Evolutionary conservation across 2,888 invertebrate genomes (phyloP), one percentile per base, ranked within the genome.

Genomic region (Lottia gigantea): DNA sequence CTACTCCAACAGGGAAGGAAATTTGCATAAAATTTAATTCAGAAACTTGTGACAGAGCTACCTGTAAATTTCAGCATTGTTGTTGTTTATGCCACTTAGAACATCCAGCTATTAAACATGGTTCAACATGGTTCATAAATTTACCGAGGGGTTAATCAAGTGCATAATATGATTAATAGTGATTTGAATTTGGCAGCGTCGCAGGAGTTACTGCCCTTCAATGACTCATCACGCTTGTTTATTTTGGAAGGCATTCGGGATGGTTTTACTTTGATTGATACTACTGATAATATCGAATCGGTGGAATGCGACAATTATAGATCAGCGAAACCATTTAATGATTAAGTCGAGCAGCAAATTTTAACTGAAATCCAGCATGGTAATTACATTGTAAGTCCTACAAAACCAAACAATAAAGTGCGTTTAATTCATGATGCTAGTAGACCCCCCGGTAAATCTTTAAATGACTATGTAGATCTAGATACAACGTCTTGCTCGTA

Each of bases 381-480:
- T 15, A 25, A 62, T 62, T 62, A 62, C 19, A 31, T 15, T 2
- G 8, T 62, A n/a, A n/a, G 62, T 62, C 16, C 62, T 2, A 19
- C 16, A 4, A 31, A 31, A 6, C 31, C 31, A 4, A 16, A 19
- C 2, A 19, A 31, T 2, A 31, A 25, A 16, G 62, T 62, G 16
- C 19, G 62, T n/a, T 3, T 62, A 14, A 62, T 62, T 3, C 23
- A 62, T 23, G 62, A 62, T 31, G 62, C 62, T 4, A 62, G 62
- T 62, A 16, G 16, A 62, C 62, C 62, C 15, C 26, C 23, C 2
- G 16, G 12, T 31, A n/a, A 2, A n/a, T 16, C n/a, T 62, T 62
- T 62, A 31, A 62, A 62, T 23, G 62, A 16, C 16, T n/a, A 62
- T n/a, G 62, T 62, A 8, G 62, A 62, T 31, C 7, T 62, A 15